Evolutionary conservation across 2,113 vertebrate genomes (phyloP).

Genomic region (Oncorhynchus nerka): DNA sequence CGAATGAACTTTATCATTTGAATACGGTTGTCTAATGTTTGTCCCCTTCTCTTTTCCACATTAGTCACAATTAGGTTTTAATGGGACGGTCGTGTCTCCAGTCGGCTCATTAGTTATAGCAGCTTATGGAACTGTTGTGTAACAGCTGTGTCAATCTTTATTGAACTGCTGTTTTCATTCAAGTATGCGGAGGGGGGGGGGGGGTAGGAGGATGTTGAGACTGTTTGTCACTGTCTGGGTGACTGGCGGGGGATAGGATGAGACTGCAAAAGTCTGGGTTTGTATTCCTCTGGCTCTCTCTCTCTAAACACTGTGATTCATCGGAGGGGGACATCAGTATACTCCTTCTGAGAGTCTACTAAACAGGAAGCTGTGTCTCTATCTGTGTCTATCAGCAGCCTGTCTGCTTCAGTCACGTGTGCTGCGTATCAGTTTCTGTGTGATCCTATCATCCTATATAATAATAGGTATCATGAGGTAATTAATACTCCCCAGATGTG

Average conservation of each 20-base stretch:
- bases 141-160: no score
- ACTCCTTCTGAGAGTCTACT: not conserved
- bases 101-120: not conserved
- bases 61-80: not conserved
- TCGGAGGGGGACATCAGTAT: not conserved
- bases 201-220: not conserved
- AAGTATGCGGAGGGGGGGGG: not conserved
- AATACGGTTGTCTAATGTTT: not conserved
- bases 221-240: not conserved
- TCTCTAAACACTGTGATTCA: not conserved
- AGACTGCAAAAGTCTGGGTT: not conserved
- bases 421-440: not conserved
- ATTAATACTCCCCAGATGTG: not conserved
- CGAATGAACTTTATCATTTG: not conserved
- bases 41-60: not conserved
- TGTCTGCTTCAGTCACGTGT: not conserved
- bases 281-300: no score
- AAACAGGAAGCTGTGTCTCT: not conserved
- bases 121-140: no score
- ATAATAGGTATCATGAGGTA: not conserved
- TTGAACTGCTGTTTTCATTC: no score
- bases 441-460: not conserved
- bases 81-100: not conserved
- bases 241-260: not conserved
- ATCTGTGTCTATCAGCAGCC: not conserved